A percentile compares a stretch with the other conserved stretches of the same genome.
phyloP scores from a whole-genome alignment of 2,797 vertebrate genomes.

The Anguilla obscura region DNA sequence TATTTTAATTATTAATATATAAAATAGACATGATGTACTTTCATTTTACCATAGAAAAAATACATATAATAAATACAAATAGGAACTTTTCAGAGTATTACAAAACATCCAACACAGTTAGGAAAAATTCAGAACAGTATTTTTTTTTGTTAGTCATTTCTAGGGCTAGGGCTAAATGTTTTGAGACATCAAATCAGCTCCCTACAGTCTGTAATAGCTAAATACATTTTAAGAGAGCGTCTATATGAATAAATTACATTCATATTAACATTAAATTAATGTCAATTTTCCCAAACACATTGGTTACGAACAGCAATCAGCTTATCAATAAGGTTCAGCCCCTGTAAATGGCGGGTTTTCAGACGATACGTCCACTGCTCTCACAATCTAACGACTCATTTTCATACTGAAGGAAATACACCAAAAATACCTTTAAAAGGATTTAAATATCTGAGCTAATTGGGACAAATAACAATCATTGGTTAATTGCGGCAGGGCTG shows the following conservation, averaged over 20 bases:
- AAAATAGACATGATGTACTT: constrained; percentile 83
- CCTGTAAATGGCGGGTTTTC: constrained; percentile 32
- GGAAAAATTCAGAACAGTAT: constrained; percentile 69
- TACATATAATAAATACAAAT: constrained; percentile 85
- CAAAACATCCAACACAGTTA: constrained; percentile 80
- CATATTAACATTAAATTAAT: constrained; percentile 57
- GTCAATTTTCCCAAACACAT: constrained; percentile 52
- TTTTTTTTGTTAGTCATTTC: constrained; percentile 38
- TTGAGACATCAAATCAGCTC: constrained; percentile 45
- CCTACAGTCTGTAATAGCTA: constrained; percentile 71
- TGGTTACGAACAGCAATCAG: constrained; percentile 58
- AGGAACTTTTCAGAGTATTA: constrained; percentile 74
- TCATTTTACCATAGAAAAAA: constrained; percentile 84
- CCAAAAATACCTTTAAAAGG: neutral
- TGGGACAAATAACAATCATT: constrained; percentile 39
- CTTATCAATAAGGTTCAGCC: constrained; percentile 35
- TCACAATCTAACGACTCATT: constrained; percentile 30
- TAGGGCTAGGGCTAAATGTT: constrained; percentile 70
- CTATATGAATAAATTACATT: constrained; percentile 60
- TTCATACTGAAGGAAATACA: constrained; percentile 25
- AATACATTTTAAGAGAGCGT: constrained; percentile 61
- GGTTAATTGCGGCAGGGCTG: constrained; percentile 54
- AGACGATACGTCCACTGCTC: constrained; percentile 35
- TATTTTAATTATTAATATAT: constrained; percentile 82
- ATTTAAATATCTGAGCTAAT: constrained; percentile 3